Evolutionary conservation across 2,888 invertebrate species (phyloP).

Genomic region (Dryobotodes eremita): DNA sequence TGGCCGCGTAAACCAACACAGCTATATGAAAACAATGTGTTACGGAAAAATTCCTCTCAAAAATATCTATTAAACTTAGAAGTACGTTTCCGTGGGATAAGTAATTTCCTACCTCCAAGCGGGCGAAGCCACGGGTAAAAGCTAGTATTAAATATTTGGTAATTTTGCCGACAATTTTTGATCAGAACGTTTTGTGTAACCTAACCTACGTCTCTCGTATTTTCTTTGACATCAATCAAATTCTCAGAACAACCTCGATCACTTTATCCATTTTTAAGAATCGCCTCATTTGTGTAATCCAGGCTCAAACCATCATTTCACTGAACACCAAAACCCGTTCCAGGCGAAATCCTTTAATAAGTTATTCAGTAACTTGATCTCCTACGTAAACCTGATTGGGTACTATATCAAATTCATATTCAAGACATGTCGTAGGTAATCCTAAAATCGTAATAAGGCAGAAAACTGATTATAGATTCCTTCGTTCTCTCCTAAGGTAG

Average conservation of each 20-base stretch:
- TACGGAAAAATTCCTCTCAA: too few species aligned
- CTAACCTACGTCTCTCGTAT: neutral
- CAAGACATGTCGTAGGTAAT: slow-evolving; percentile 54
- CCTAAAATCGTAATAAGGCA: slow-evolving; percentile 64
- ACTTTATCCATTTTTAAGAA: slow-evolving; percentile 33
- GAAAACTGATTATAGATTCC: slow-evolving; percentile 77
- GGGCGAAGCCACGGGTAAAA: too few species aligned
- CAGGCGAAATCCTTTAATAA: slow-evolving; percentile 53
- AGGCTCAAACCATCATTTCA: slow-evolving; percentile 32
- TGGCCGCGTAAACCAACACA: too few species aligned
- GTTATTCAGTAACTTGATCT: slow-evolving; percentile 48
- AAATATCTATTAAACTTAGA: too few species aligned
- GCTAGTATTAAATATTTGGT: neutral
- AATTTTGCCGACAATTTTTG: neutral
- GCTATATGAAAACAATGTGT: too few species aligned
- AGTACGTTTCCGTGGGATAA: too few species aligned
- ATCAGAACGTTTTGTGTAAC: neutral
- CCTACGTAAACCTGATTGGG: slow-evolving; percentile 39
- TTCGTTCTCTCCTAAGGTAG: slow-evolving; percentile 67
- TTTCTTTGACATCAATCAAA: neutral
- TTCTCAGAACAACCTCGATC: neutral
- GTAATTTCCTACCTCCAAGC: too few species aligned
- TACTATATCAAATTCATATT: slow-evolving; percentile 56
- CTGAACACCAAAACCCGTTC: slow-evolving; percentile 44
- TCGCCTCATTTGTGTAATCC: slow-evolving; percentile 38